Evolutionary conservation across 2,888 invertebrate genomes (phyloP).

Genomic region (Rhopalosiphum nymphaeae): DNA sequence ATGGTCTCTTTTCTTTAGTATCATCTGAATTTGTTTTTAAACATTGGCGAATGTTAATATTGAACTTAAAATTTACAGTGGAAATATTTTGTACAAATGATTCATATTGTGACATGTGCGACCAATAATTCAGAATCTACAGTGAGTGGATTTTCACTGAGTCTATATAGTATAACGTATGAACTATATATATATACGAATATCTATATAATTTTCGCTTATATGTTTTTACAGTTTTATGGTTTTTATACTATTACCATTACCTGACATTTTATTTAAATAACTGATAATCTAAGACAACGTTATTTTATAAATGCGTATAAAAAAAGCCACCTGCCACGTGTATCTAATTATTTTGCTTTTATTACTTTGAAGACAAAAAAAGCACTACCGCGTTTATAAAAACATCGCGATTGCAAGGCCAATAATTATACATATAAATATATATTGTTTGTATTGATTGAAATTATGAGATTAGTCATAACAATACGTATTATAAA

Average conservation of each 20-base stretch:
- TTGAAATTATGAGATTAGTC: neutral
- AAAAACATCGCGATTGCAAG: conserved; percentile 24
- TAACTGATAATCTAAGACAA: neutral
- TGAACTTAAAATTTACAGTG: no score
- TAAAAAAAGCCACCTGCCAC: neutral
- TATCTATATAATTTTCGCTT: neutral
- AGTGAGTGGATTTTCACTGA: no score
- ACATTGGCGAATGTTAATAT: neutral
- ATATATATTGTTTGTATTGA: neutral
- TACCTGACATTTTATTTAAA: neutral
- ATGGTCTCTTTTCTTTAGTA: neutral
- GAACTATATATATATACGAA: neutral
- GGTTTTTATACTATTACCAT: neutral
- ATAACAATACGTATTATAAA: conserved; percentile 47
- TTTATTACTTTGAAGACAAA: conserved; percentile 21
- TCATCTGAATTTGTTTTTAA: neutral
- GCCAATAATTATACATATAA: conserved; percentile 19
- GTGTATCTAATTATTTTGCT: neutral
- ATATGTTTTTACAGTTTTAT: neutral
- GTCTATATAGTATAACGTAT: neutral
- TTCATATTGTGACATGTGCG: no score
- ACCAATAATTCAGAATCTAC: no score
- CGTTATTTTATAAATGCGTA: neutral
- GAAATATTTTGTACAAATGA: no score
- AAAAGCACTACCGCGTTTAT: conserved; percentile 34